Evolutionary conservation across 2,797 vertebrate species (phyloP), one percentile per base, ranked within the genome.

Genomic region (Pempheris klunzingeri): DNA sequence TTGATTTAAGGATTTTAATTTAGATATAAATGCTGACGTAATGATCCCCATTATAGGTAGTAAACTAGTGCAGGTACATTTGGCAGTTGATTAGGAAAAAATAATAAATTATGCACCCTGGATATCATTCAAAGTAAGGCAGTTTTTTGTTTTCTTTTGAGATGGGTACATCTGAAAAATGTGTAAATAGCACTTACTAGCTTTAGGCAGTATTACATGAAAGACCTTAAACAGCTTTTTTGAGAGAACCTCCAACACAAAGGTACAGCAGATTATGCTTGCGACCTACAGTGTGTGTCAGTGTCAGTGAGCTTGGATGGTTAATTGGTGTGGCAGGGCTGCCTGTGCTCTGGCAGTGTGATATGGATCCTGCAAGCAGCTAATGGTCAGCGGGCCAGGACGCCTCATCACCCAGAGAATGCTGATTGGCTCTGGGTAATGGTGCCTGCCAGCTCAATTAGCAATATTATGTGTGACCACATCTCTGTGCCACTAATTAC

Each of bases 381-480:
- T 54, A 72, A 54, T 89, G 91, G 92, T 93, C 88, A 89, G 85
- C 78, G 86, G 87, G 85, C 84, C 83, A 78, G 86, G 83, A 86
- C 22, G 80, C 87, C 83, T 88, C 67, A 81, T 88, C 84, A 86
- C 86, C 84, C 88, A 84, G 88, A 89, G 87, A 89, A 92, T 82
- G 82, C 87, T 88, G 92, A 92, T 93, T 93, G 92, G 89, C 87
- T 87, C 84, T 82, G 90, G 87, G 87, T 93, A 92, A 93, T 93
- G 90, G 89, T 62, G 90, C 92, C 88, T 92, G 93, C 87, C 85
- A 90, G 86, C 72, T 86, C 92, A 93, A 94, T 94, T 93, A 92
- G 90, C 78, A 41, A 83, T 78, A 88, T 92, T 92, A 92, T 88
- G 82, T 90, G 92, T 85, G 74, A 80, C 80, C 73, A 78, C 57